Evolutionary conservation across 2,888 invertebrate genomes (phyloP).

Genomic region (Platycheirus albimanus): DNA sequence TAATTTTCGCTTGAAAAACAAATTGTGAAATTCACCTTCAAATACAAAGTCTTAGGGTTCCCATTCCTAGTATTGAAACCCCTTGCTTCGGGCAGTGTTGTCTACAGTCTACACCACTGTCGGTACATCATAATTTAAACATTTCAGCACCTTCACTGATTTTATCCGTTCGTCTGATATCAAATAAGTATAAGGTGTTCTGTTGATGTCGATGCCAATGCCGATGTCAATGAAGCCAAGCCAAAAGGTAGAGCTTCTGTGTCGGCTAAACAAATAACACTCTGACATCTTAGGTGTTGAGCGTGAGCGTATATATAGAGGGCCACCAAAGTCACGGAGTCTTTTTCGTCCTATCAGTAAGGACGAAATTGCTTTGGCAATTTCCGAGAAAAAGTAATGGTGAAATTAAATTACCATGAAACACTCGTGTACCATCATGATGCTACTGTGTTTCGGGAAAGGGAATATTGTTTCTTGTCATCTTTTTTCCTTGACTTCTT

Average conservation of each 20-base stretch:
- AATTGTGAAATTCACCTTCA: neutral
- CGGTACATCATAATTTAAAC: constrained; percentile 31
- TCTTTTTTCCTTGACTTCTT: neutral
- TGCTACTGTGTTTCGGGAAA: neutral
- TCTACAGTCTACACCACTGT: neutral
- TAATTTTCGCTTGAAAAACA: too few relatives aligned
- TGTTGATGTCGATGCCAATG: neutral
- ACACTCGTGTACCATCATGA: constrained; percentile 2
- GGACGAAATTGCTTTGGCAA: constrained; percentile 60
- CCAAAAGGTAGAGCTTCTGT: neutral
- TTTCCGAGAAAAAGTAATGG: constrained; percentile 67
- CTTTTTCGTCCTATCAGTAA: constrained; percentile 16
- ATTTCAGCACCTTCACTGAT: constrained; percentile 42
- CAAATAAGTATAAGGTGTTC: constrained; percentile 39
- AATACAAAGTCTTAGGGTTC: neutral
- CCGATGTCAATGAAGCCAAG: too few relatives aligned
- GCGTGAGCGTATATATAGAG: too few relatives aligned
- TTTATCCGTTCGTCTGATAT: constrained; percentile 24
- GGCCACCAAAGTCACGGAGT: constrained; percentile 12
- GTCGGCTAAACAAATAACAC: constrained; percentile 4
- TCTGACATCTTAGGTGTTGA: neutral
- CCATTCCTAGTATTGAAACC: neutral
- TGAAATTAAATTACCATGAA: constrained; percentile 63
- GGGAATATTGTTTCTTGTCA: constrained; percentile 23
- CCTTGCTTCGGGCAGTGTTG: neutral